Base-by-base conservation (phyloP, 2,888 invertebrate genomes). In the Zaprionus obscuricornis region DNA sequence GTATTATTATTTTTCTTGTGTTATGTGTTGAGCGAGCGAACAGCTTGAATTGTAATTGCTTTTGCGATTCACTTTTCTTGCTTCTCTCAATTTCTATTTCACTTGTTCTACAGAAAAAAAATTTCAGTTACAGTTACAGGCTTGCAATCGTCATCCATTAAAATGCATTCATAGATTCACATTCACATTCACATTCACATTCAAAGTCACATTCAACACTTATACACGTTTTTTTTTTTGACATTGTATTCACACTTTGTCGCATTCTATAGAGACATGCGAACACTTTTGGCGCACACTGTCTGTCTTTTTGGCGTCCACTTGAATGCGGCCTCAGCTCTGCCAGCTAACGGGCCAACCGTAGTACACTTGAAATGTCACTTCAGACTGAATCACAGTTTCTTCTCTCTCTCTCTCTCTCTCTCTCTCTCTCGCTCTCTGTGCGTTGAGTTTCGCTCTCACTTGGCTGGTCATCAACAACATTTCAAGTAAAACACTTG, bases 91-190 rank as follows among this genome's bases (percentile, higher is more conserved):
- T 10, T 4, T n/a, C 10, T 24, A 5, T 6, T 17, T 3, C 5
- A 20, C 22, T 5, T n/a, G 13, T 22, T 7, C 1, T 1, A 2
- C 24, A 6, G 47, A 27, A 24, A 34, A 26, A 29, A 11, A 49
- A 18, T 29, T 6, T 5, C 27, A 36, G 37, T 45, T 40, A 34
- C 26, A 26, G 33, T 10, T 22, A 24, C 37, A 52, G 45, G n/a
- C 22, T 46, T 51, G 22, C 42, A 10, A 40, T 22, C 31, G 26
- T 10, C 50, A 26, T 47, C 57, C 72, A 74, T 78, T 74, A 74
- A 78, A 74, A 57, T 74, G 75, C 79, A 70, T 76, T 66, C 64
- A 69, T 11, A 66, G 7, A 8, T 4, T n/a, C 51, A 51, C 56
- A 46, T 59, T 82, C 40, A 18, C 26, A 51, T 31, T 37, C 29